A percentile compares a stretch with the other conserved stretches of the same genome.
phyloP scores from a whole-genome alignment of 2,113 vertebrate genomes.

The Corythornis cristatus region DNA sequence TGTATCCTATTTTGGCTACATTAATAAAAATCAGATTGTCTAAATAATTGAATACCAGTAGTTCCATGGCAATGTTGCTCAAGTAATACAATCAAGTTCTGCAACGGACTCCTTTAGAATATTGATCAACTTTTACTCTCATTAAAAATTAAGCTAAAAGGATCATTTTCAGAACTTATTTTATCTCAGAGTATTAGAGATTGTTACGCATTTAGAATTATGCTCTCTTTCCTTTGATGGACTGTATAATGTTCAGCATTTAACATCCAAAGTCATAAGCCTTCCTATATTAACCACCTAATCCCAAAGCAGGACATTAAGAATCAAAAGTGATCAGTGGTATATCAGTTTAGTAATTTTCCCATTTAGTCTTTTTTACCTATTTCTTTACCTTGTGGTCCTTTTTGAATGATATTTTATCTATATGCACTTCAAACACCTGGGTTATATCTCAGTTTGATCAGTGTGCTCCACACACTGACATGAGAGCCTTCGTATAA shows the following conservation, averaged over 20 bases:
- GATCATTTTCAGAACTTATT: background rate
- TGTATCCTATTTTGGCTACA: background rate
- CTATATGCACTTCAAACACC: background rate
- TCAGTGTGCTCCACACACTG: background rate
- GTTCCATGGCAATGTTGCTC: background rate
- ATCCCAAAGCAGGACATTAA: background rate
- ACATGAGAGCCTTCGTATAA: background rate
- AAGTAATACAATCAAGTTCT: background rate
- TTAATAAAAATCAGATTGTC: background rate
- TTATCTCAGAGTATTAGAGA: background rate
- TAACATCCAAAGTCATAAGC: background rate
- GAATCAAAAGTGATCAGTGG: background rate
- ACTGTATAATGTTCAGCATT: background rate
- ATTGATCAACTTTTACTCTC: background rate
- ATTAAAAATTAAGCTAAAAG: background rate
- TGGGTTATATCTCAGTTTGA: background rate
- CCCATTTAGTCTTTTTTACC: background rate
- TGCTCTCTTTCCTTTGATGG: background rate
- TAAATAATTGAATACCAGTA: background rate
- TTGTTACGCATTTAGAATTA: background rate
- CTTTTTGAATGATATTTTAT: background rate
- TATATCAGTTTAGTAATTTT: background rate
- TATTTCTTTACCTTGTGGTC: background rate
- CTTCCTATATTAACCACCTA: background rate
- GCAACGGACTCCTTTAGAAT: background rate